Conservation (phyloP, 2,113 vertebrate genomes). For the Pseudorasbora parva region DNA sequence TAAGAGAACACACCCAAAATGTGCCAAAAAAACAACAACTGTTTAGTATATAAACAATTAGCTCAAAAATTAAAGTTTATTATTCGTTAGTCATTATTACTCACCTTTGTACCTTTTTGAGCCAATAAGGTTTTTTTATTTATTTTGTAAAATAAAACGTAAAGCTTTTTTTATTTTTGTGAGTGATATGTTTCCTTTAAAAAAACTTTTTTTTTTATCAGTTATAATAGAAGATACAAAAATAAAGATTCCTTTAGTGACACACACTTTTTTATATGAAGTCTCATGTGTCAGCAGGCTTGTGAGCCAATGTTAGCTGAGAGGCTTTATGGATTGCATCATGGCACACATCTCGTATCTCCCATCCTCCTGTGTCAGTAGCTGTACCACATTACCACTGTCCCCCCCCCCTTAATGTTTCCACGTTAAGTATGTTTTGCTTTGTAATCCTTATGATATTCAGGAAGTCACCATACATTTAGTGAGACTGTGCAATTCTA, state of each 20-base stretch:
- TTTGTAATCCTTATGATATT: background rate
- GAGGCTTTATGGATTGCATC: slow-evolving; percentile 7
- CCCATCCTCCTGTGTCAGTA: background rate
- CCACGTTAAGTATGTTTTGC: background rate
- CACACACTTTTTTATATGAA: background rate
- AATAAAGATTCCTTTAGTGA: background rate
- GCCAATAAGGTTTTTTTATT: background rate
- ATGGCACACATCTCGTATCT: background rate
- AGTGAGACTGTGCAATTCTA: too few relatives aligned
- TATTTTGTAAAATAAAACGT: too few relatives aligned
- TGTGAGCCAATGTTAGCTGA: background rate
- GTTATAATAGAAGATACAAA: too few relatives aligned
- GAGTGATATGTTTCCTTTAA: too few relatives aligned
- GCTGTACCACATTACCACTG: background rate
- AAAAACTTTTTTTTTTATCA: too few relatives aligned
- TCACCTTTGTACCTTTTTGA: background rate
- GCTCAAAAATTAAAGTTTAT: background rate
- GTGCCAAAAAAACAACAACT: background rate
- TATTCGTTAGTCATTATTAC: background rate
- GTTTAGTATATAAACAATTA: background rate
- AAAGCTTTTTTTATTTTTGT: background rate
- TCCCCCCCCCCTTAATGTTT: background rate
- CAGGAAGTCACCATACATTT: background rate
- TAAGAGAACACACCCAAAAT: too few relatives aligned
- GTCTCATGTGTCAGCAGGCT: slow-evolving; percentile 8